Base-by-base conservation (phyloP, 2,797 vertebrate genomes). In the Ptychadena robeensis region DNA sequence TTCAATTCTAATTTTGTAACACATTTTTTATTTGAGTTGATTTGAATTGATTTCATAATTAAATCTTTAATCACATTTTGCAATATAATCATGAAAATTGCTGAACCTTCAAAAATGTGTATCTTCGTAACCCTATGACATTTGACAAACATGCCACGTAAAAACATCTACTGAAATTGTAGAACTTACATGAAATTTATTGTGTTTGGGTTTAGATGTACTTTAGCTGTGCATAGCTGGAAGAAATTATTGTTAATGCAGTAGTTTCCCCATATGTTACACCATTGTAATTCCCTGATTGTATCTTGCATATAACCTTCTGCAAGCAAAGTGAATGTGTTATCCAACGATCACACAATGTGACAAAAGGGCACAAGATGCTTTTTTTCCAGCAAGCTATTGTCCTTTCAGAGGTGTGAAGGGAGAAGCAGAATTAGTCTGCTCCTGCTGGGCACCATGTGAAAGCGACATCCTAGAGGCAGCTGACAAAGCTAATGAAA, bases 361-460 rank as follows among this genome's bases (percentile, higher is more conserved):
- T 6, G 30, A 25, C 40, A 37, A 76, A 69, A 70, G 53, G 22
- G 27, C 38, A 12, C 18, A 59, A 18, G 40, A 30, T 32, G 11
- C 18, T 25, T 35, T 37, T 35, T 31, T 82, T 63, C n/a, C 44
- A 69, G 64, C 35, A 48, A 32, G 5, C 25, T 44, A 18, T 28
- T 63, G 10, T 72, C 74, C 73, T 61, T 53, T 68, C 53, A 64
- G 73, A 32, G 81, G 57, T 71, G 81, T 77, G 59, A 77, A 72
- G 25, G 65, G 73, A 53, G 44, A 67, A 72, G 57, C 27, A n/a
- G 67, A 22, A 35, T 37, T 30, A 82, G 22, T 66, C 27, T 71
- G 38, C 73, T 69, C 77, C 68, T 78, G 67, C 74, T 78, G 67
- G 67, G 15, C 57, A 72, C 57, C 74, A 40, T 72, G 57, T 63